A percentile compares a stretch with the other conserved stretches of the same genome.
phyloP scores from a whole-genome alignment of 1,140 invertebrate species.

The Reticulitermes speratus region DNA sequence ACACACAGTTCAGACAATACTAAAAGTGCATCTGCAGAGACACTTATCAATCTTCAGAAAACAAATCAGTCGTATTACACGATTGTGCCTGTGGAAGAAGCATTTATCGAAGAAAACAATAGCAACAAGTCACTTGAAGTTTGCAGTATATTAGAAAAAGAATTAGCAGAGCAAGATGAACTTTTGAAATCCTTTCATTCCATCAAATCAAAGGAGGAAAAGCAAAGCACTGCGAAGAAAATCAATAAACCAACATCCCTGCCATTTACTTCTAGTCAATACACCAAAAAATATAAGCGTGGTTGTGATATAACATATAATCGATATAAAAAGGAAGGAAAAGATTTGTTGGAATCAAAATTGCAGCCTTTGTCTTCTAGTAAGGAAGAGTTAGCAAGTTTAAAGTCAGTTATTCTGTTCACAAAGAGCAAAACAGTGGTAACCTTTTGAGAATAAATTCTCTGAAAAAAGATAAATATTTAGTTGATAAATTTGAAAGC shows the following conservation, averaged over 20 bases:
- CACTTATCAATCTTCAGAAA: conserved; percentile 22
- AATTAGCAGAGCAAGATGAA: conserved; percentile 42
- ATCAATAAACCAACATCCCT: conserved; percentile 34
- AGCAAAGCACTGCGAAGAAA: conserved; percentile 31
- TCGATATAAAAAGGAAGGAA: conserved; percentile 21
- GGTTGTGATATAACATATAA: conserved; percentile 12
- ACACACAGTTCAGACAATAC: background rate
- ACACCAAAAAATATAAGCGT: conserved; percentile 26
- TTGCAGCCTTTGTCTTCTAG: background rate
- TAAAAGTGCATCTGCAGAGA: background rate
- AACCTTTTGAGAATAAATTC: background rate
- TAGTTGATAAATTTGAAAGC: background rate
- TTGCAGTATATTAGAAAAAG: conserved; percentile 36
- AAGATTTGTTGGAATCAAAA: background rate
- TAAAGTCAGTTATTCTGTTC: background rate
- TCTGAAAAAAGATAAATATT: background rate
- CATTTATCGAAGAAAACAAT: conserved; percentile 22
- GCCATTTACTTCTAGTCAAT: conserved; percentile 29
- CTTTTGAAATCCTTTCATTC: conserved; percentile 41
- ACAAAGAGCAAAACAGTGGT: conserved; percentile 5
- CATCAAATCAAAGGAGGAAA: conserved; percentile 38
- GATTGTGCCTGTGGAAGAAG: conserved; percentile 40
- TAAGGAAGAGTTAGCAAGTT: background rate
- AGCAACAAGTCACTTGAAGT: background rate
- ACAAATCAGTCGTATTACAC: conserved; percentile 38